Evolutionary conservation across 2,888 invertebrate genomes (phyloP), one percentile per base, ranked within the genome.

Genomic region (Acanthoscelides obtectus): DNA sequence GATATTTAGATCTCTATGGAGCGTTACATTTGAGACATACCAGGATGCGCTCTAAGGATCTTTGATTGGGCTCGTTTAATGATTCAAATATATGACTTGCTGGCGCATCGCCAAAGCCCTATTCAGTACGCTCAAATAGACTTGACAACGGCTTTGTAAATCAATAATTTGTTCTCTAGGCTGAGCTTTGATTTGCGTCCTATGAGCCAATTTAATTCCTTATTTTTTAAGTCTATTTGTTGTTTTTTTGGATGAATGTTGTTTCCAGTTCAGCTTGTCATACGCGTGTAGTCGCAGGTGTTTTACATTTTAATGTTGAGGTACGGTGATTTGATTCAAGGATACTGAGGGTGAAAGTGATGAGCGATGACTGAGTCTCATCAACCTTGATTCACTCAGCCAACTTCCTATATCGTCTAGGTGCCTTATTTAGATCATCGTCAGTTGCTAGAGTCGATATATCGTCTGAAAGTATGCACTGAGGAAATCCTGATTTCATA

Each of bases 121-220:
- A 67, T 22, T 2, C 67, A 4, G 19, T 20, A 67, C 4, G 67
- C 20, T 20, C 67, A 67, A 20, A 67, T 20, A 4, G 67, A 19
- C 20, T 67, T 67, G 21, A 67, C n/a, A 20, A 65, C 20, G 17
- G 65, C 20, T 65, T 65, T 65, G 12, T 65, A 65, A 20, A 65
- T 65, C 3, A 65, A 17, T 20, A 65, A 17, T 20, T 65, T 65
- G 17, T 65, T 65, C 17, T 65, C 20, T 20, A 65, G 12, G n/a
- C 5, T 5, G 3, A 64, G 12, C 12, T 64, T n/a, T 5, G 12
- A 64, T 20, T 12, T 64, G 5, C 67, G n/a, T 22, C 67, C 67
- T 22, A 67, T 68, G 20, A 68, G 6, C 22, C 68, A 68, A 20
- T 68, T 68, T n/a, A 68, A 8, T 68, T 68, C 5, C 22, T 22